These are phyloP conservation scores for Melanerpes formicivorus DNA, from an alignment of 2,113 vertebrate genomes.

Conservation along the genomic window DNA sequence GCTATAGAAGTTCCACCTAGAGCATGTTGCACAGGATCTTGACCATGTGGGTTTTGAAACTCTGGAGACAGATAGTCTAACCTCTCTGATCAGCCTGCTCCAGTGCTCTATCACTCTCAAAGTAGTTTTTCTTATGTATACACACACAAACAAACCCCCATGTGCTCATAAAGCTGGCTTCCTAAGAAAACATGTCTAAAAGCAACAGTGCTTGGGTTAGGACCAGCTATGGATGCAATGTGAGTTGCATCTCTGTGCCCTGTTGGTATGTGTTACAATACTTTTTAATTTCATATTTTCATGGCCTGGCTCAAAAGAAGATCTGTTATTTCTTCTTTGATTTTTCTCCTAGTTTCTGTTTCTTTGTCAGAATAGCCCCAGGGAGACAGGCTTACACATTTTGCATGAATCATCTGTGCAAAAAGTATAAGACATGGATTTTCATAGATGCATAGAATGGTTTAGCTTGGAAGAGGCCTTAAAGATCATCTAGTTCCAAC, in stretches of 20 bases:
- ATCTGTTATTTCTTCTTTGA: background rate
- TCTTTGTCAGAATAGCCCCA: background rate
- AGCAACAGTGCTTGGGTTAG: background rate
- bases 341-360: slow-evolving; percentile 6
- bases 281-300: slow-evolving; percentile 30
- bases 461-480: too few relatives aligned
- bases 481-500: too few relatives aligned
- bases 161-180: background rate
- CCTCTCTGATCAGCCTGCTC: too few relatives aligned
- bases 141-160: background rate
- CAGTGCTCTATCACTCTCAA: too few relatives aligned
- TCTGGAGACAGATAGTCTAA: too few relatives aligned
- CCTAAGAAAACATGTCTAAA: background rate
- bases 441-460: slow-evolving; percentile 14
- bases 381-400: background rate
- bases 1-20: too few relatives aligned
- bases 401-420: background rate
- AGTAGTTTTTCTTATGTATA: too few relatives aligned
- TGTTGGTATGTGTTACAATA: slow-evolving; percentile 3
- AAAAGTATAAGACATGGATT: slow-evolving; percentile 5
- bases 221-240: background rate
- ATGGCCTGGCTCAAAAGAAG: background rate
- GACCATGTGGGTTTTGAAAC: too few relatives aligned
- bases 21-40: too few relatives aligned
- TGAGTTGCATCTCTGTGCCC: background rate